Conservation (phyloP, 1,140 invertebrate genomes). For the Bombus turneri region DNA sequence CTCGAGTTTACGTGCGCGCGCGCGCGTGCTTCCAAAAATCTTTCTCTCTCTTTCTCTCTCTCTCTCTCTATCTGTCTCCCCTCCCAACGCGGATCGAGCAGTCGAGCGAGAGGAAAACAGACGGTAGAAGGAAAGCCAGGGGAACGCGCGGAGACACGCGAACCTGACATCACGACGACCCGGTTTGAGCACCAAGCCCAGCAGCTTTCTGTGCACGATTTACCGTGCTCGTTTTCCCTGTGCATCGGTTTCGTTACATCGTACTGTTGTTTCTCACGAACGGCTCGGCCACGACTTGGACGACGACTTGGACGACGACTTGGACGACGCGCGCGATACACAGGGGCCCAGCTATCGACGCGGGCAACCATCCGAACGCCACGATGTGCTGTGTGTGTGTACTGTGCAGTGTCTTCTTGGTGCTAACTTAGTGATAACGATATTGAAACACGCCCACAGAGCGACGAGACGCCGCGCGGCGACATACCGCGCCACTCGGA, state of each 20-base stretch:
- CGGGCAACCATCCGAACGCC: constrained; percentile 52
- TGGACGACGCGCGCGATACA: not conserved
- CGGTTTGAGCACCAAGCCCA: too few species aligned
- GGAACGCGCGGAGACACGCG: not conserved
- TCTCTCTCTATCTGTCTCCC: constrained; percentile 24
- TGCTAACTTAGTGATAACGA: constrained; percentile 80
- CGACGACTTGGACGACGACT: not conserved
- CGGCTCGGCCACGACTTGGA: not conserved
- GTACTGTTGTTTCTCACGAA: not conserved
- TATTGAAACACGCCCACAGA: constrained; percentile 30
- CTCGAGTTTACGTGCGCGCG: constrained; percentile 73
- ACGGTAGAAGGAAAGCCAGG: not conserved
- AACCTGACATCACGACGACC: not conserved
- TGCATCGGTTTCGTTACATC: not conserved
- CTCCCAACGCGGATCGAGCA: not conserved
- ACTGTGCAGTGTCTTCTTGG: constrained; percentile 80
- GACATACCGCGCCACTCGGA: constrained; percentile 33
- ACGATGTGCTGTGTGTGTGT: constrained; percentile 81
- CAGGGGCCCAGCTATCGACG: not conserved
- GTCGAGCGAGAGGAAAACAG: not conserved
- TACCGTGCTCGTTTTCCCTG: not conserved
- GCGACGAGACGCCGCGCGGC: constrained; percentile 39
- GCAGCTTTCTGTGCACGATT: not conserved
- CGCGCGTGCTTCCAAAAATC: constrained; percentile 65
- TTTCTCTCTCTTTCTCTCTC: constrained; percentile 39